Evolutionary conservation across 2,113 vertebrate genomes (phyloP).

Genomic region (Oxyruncus cristatus): DNA sequence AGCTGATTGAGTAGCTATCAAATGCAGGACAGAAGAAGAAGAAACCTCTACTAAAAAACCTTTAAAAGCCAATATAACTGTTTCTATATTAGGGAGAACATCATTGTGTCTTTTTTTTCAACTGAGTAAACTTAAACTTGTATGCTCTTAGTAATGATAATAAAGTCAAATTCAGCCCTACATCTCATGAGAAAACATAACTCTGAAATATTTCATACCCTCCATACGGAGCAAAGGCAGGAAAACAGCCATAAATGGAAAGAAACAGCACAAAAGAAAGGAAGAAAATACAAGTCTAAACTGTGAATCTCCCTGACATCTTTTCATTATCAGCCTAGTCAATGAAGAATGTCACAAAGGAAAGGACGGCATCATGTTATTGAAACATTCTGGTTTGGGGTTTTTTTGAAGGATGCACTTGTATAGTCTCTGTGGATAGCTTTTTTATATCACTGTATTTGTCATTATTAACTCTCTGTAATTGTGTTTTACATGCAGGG

Average conservation of each 20-base stretch:
- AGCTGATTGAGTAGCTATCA: constrained; percentile 15
- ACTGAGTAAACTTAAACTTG: constrained; percentile 37
- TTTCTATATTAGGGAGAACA: not conserved
- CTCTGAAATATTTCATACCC: constrained; percentile 28
- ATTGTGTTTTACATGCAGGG: not conserved
- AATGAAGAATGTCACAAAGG: not conserved
- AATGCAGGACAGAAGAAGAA: constrained; percentile 33
- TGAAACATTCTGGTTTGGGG: not conserved
- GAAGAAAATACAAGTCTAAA: not conserved
- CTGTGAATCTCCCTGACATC: constrained; percentile 2
- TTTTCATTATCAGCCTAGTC: not conserved
- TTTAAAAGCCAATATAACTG: not conserved
- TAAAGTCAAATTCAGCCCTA: constrained; percentile 35
- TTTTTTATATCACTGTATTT: not conserved
- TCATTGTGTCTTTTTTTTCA: constrained; percentile 10
- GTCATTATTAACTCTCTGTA: not conserved
- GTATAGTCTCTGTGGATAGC: not conserved
- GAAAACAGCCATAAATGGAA: not conserved
- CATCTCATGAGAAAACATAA: not conserved
- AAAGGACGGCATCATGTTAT: not conserved
- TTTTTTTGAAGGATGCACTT: not conserved
- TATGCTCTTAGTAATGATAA: not conserved
- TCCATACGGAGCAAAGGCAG: not conserved
- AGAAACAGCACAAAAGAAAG: not conserved
- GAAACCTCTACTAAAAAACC: constrained; percentile 26